Evolutionary conservation across 2,113 vertebrate genomes (phyloP).

Genomic region (Campylorhamphus procurvoides): DNA sequence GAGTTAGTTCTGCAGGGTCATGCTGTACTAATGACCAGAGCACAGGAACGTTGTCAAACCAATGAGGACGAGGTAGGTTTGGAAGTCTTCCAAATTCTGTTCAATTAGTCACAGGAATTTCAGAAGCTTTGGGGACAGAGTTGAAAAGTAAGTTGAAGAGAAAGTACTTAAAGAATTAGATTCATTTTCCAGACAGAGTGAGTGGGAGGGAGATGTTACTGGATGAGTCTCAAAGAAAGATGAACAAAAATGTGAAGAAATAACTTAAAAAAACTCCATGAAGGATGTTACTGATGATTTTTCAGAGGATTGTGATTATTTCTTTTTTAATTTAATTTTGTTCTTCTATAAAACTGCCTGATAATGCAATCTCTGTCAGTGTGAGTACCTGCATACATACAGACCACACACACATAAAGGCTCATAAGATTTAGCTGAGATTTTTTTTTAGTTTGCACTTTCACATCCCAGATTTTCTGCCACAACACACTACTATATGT

Average conservation of each 20-base stretch:
- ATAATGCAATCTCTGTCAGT: not conserved
- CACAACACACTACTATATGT: not conserved
- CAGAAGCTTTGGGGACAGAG: conserved; percentile 38
- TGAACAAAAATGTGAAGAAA: not conserved
- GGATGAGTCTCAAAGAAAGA: not conserved
- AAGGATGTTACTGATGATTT: not conserved
- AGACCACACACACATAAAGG: not conserved
- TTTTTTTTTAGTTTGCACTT: not conserved
- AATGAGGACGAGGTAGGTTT: conserved; percentile 46
- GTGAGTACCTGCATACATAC: not conserved
- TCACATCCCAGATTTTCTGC: not conserved
- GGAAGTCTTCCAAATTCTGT: conserved; percentile 50
- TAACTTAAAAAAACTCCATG: not conserved
- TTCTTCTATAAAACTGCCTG: not conserved
- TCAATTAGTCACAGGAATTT: conserved; percentile 62
- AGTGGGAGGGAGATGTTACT: not conserved
- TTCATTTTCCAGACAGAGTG: not conserved
- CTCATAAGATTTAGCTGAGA: not conserved
- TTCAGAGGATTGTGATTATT: not conserved
- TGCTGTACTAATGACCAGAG: conserved; percentile 58
- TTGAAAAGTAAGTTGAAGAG: conserved; percentile 41
- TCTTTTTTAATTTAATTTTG: not conserved
- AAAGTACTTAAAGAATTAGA: not conserved
- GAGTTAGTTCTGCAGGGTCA: conserved; percentile 65
- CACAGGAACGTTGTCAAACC: conserved; percentile 47